Evolutionary conservation across 2,888 invertebrate species (phyloP).

Genomic region (Odontocerum albicorne): DNA sequence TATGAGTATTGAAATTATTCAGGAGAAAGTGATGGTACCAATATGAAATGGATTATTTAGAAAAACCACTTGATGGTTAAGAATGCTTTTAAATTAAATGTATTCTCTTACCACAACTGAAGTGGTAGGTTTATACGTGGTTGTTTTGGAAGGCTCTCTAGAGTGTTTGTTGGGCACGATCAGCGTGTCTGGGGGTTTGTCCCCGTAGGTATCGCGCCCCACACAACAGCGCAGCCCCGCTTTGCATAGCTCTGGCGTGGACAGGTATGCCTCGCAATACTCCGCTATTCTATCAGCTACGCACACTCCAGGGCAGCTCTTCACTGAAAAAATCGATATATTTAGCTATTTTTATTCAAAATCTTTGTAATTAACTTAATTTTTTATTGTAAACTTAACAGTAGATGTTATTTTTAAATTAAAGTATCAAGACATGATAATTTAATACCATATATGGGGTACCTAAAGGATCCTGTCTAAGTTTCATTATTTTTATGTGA

Average conservation of each 20-base stretch:
- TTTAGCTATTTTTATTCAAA: too few relatives aligned
- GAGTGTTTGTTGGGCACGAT: slow-evolving; percentile 64
- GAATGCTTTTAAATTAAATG: too few relatives aligned
- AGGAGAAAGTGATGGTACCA: too few relatives aligned
- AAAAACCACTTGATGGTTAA: too few relatives aligned
- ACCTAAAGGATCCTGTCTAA: too few relatives aligned
- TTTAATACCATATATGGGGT: too few relatives aligned
- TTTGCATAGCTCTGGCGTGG: slow-evolving; percentile 72
- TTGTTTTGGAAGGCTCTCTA: slow-evolving; percentile 44
- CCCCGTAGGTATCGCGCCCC: slow-evolving; percentile 70
- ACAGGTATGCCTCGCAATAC: slow-evolving; percentile 85
- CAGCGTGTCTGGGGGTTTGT: slow-evolving; percentile 70
- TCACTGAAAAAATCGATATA: slow-evolving; percentile 41
- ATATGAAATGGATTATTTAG: not conserved
- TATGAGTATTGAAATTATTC: too few relatives aligned
- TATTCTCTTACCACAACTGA: slow-evolving; percentile 36
- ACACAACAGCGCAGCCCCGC: slow-evolving; percentile 80
- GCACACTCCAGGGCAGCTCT: slow-evolving; percentile 80
- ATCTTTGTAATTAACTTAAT: too few relatives aligned
- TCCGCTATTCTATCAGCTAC: slow-evolving; percentile 78
- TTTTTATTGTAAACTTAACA: too few relatives aligned
- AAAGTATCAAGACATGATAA: too few relatives aligned
- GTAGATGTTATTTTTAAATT: too few relatives aligned
- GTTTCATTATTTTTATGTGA: too few relatives aligned
- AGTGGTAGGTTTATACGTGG: slow-evolving; percentile 43